Conservation (phyloP, 2,888 invertebrate genomes). For the Amblyjoppa proteus region DNA sequence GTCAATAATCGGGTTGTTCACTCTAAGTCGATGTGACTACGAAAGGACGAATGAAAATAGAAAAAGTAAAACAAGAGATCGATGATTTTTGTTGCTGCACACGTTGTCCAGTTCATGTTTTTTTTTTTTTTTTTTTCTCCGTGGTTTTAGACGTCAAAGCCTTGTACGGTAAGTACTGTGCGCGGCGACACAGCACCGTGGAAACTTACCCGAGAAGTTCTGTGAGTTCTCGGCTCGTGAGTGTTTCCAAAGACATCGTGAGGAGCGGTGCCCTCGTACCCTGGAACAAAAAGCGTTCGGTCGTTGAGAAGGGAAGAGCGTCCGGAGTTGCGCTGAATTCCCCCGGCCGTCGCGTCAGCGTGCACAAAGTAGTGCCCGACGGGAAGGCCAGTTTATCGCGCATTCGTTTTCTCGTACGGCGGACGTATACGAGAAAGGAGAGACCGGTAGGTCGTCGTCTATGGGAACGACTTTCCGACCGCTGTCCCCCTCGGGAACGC, state of each 20-base stretch:
- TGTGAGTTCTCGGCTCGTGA: conserved; percentile 84
- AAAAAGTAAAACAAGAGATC: too few species aligned
- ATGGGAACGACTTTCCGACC: conserved; percentile 61
- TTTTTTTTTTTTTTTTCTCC: too few species aligned
- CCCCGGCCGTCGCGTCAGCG: conserved; percentile 66
- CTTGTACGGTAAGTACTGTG: not conserved
- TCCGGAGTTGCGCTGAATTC: conserved; percentile 68
- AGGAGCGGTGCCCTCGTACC: conserved; percentile 82
- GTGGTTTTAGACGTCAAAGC: too few species aligned
- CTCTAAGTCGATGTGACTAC: too few species aligned
- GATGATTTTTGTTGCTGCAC: too few species aligned
- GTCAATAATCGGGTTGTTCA: too few species aligned
- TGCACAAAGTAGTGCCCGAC: conserved; percentile 63
- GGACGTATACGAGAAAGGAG: conserved; percentile 66
- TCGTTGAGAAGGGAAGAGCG: conserved; percentile 64
- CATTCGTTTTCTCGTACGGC: conserved; percentile 29
- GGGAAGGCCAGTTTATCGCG: conserved; percentile 56
- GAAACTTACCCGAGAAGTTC: conserved; percentile 89
- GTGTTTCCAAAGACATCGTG: conserved; percentile 82
- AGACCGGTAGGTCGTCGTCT: conserved; percentile 65
- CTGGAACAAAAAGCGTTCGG: conserved; percentile 74
- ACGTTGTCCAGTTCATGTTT: too few species aligned
- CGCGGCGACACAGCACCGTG: conserved; percentile 1
- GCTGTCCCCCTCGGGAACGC: conserved; percentile 55
- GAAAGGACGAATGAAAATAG: too few species aligned